These are phyloP conservation scores for Zaprionus ornatus DNA, from an alignment of 1,140 invertebrate genomes.

Conservation along the genomic window DNA sequence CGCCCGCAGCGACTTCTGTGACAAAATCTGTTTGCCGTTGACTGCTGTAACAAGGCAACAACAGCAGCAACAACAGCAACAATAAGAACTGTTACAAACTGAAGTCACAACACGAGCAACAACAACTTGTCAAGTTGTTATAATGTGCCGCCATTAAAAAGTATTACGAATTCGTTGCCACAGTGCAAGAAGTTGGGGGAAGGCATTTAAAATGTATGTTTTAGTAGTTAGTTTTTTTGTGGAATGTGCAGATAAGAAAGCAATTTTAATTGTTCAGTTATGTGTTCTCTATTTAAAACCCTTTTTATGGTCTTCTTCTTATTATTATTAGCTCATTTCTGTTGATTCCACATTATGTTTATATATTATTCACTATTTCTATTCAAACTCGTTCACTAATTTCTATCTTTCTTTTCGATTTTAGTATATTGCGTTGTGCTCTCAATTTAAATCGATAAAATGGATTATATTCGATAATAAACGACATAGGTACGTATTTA, in stretches of 20 bases:
- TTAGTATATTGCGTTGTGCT: no score
- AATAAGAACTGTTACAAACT: slow-evolving; percentile 6
- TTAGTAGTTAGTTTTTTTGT: neutral
- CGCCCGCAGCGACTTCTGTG: slow-evolving; percentile 63
- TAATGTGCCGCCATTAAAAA: slow-evolving; percentile 29
- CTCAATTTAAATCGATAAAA: no score
- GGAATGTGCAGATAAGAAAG: neutral
- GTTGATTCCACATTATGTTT: no score
- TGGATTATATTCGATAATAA: no score
- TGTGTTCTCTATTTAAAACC: no score
- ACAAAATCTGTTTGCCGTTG: slow-evolving; percentile 78
- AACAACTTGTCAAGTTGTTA: slow-evolving; percentile 27
- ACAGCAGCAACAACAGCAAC: slow-evolving; percentile 32
- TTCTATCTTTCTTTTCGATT: no score
- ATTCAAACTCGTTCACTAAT: no score
- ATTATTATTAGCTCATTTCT: no score
- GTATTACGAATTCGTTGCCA: slow-evolving; percentile 1
- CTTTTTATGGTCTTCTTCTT: no score
- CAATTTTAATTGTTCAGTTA: no score
- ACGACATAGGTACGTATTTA: no score
- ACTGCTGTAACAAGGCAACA: slow-evolving; percentile 62
- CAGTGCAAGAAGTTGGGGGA: slow-evolving; percentile 7
- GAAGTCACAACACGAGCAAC: slow-evolving; percentile 3
- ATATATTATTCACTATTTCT: no score
- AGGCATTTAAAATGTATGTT: neutral